Percentiles rank a stretch among this genome's conserved stretches.
Evolutionary conservation across 2,113 vertebrate species (phyloP).

Genomic region (Galbula dea): DNA sequence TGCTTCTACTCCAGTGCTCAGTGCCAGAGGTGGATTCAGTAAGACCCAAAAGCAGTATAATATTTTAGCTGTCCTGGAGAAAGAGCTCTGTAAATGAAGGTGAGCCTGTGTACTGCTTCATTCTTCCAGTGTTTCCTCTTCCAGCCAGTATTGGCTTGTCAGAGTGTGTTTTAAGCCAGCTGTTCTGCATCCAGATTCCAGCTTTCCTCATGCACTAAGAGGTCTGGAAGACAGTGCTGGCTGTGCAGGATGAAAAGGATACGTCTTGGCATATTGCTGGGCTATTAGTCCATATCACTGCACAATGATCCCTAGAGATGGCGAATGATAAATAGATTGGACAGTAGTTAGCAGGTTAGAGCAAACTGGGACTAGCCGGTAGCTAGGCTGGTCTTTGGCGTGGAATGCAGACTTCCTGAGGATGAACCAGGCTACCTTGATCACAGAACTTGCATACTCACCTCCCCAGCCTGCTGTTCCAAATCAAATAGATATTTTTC

Average conservation of each 20-base stretch:
- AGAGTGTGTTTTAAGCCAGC: conserved; percentile 22
- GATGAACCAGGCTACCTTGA: neutral
- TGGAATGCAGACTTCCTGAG: neutral
- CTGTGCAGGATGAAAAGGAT: conserved; percentile 24
- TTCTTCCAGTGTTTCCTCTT: conserved; percentile 10
- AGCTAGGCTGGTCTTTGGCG: neutral
- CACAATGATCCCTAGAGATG: neutral
- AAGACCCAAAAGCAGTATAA: neutral
- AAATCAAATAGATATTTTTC: neutral
- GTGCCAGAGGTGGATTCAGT: neutral
- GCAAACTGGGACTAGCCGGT: neutral
- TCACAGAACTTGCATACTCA: neutral
- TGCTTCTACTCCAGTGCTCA: neutral
- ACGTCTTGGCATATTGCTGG: conserved; percentile 28
- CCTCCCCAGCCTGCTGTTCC: neutral
- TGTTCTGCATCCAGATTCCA: conserved; percentile 53
- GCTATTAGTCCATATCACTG: neutral
- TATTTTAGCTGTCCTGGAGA: neutral
- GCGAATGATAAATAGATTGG: conserved; percentile 13
- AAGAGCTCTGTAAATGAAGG: neutral
- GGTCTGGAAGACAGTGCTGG: conserved; percentile 48
- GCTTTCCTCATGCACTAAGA: conserved; percentile 21
- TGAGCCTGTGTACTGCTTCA: neutral
- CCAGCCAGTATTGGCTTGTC: neutral
- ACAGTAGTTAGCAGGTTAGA: neutral